phyloP scores from a whole-genome alignment of 2,797 vertebrate species.

The Eulemur coronatus region DNA sequence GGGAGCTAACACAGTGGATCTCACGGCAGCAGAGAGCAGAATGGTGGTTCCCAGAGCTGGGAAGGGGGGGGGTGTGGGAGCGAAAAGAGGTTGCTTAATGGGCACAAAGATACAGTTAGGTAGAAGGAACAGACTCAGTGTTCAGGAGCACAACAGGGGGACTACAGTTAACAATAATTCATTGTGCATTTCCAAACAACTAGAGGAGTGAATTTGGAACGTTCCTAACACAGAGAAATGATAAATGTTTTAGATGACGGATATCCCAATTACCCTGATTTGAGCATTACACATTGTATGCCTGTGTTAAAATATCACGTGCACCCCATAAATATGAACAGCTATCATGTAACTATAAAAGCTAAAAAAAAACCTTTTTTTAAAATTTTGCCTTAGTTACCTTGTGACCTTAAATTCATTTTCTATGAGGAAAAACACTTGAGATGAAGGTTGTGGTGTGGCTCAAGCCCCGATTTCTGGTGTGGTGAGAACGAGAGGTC shows the following conservation, averaged over 20 bases:
- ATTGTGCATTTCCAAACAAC: neutral
- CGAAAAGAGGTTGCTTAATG: neutral
- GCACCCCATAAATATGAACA: neutral
- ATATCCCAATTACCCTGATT: neutral
- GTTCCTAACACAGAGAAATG: neutral
- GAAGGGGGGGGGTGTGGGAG: too few relatives aligned
- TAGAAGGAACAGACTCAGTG: neutral
- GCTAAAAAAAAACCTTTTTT: too few relatives aligned
- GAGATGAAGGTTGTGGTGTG: neutral
- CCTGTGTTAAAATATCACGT: neutral
- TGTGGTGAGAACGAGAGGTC: neutral
- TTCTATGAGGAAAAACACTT: neutral
- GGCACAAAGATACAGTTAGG: neutral
- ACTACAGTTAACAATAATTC: neutral
- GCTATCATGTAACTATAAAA: neutral
- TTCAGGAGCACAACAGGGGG: neutral
- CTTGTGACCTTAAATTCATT: neutral
- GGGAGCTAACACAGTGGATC: neutral
- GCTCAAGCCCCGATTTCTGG: neutral
- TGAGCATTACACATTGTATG: neutral
- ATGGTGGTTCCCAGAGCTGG: neutral
- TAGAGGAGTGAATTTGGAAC: neutral
- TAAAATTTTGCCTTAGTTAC: neutral
- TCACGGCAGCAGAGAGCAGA: neutral
- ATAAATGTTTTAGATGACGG: neutral